Conservation (phyloP, 2,113 vertebrate genomes). For the Mugil cephalus region DNA sequence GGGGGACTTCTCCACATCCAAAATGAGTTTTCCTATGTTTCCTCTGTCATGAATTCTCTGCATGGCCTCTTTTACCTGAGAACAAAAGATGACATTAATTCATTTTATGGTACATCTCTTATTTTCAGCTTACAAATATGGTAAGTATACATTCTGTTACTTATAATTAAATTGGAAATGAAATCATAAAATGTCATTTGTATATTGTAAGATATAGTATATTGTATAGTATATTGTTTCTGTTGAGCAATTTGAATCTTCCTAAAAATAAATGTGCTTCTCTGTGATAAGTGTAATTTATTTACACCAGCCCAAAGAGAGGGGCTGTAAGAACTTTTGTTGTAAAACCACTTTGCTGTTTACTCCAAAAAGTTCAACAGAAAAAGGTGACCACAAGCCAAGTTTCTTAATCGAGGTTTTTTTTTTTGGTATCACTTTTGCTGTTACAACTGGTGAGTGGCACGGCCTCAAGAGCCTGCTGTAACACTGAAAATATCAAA, state of each 20-base stretch:
- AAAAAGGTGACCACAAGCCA: too few species aligned
- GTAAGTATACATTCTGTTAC: too few species aligned
- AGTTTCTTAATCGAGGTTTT: too few species aligned
- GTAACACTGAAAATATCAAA: background rate
- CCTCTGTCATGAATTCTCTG: conserved; percentile 99
- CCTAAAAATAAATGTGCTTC: background rate
- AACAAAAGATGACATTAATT: conserved; percentile 33
- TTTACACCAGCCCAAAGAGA: too few species aligned
- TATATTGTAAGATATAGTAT: background rate
- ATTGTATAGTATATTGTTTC: too few species aligned
- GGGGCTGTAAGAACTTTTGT: background rate
- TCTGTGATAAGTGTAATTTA: too few species aligned
- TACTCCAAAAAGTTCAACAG: background rate
- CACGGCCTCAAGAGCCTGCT: background rate
- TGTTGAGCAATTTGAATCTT: background rate
- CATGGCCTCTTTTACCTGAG: conserved; percentile 98
- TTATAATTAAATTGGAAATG: too few species aligned
- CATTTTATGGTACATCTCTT: background rate
- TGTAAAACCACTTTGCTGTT: background rate
- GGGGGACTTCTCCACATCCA: conserved; percentile 97
- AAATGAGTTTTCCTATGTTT: conserved; percentile 97
- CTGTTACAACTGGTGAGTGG: background rate
- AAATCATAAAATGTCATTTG: too few species aligned
- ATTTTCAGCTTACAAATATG: too few species aligned
- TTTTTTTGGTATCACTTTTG: too few species aligned